Conservation (phyloP, 2,113 vertebrate species). For the Tachuris rubrigastra region DNA sequence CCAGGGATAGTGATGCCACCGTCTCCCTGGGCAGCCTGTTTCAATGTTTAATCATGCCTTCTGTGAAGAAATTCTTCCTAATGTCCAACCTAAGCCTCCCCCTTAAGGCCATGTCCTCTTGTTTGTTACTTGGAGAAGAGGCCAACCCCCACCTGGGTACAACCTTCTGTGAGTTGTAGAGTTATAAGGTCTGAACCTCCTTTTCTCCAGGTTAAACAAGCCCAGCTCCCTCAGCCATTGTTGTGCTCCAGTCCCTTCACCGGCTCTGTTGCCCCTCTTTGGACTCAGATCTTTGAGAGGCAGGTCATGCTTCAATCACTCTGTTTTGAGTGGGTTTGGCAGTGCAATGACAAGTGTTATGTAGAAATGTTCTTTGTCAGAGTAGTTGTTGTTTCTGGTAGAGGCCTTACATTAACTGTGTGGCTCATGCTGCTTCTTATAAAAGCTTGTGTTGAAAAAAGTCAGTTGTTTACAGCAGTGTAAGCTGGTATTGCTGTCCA, state of each 20-base stretch:
- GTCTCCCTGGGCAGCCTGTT: neutral
- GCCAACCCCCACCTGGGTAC: neutral
- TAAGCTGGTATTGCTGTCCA: neutral
- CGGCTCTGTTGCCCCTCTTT: neutral
- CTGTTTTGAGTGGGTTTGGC: neutral
- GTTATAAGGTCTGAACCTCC: neutral
- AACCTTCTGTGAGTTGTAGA: too few relatives aligned
- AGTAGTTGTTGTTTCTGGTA: neutral
- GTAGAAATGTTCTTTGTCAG: neutral
- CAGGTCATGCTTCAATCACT: accelerated
- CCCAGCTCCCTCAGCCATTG: neutral
- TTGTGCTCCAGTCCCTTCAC: neutral
- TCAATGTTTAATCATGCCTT: neutral
- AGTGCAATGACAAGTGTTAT: accelerated
- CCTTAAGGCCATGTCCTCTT: neutral
- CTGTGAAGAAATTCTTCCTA: neutral
- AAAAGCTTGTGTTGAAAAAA: neutral
- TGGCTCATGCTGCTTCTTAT: neutral
- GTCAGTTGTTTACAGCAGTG: neutral
- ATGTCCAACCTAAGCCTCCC: neutral
- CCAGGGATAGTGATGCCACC: neutral
- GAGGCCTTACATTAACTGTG: neutral
- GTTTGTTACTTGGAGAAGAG: neutral
- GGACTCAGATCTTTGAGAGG: neutral
- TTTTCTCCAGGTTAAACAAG: neutral